Evolutionary conservation across 2,797 vertebrate species (phyloP).

Genomic region (Eulemur coronatus): DNA sequence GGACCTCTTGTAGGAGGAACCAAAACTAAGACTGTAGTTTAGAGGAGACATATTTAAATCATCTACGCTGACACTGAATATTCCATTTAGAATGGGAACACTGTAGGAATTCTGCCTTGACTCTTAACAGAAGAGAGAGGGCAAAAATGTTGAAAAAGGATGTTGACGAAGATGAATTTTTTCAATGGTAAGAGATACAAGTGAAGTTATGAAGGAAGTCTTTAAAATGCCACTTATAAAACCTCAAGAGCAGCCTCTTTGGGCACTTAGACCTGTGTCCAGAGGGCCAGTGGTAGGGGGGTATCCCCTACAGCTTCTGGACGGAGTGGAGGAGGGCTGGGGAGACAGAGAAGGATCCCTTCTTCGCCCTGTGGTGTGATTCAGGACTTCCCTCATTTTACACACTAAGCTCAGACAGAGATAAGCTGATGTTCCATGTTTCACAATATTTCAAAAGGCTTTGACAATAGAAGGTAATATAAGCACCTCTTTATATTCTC

Average conservation of each 20-base stretch:
- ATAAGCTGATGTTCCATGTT: not conserved
- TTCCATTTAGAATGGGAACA: not conserved
- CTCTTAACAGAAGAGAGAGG: not conserved
- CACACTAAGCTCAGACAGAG: not conserved
- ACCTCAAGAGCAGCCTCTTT: not conserved
- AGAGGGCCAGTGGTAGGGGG: not conserved
- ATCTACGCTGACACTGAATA: no score
- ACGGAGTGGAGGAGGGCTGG: not conserved
- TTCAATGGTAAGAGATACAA: not conserved
- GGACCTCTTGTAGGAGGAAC: not conserved
- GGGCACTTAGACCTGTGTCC: not conserved
- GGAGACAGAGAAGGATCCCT: not conserved
- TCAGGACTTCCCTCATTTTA: not conserved
- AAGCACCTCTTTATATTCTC: not conserved
- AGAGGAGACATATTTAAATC: not conserved
- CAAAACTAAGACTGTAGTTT: not conserved
- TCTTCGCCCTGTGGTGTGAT: no score
- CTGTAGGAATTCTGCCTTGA: not conserved
- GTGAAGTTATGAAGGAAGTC: not conserved
- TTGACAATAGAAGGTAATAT: not conserved
- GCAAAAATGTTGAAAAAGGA: not conserved
- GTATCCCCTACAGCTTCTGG: not conserved
- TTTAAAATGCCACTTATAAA: not conserved
- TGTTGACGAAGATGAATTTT: not conserved
- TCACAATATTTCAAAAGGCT: not conserved